phyloP scores from a whole-genome alignment of 2,797 vertebrate genomes.

The Aulostomus chinensis region DNA sequence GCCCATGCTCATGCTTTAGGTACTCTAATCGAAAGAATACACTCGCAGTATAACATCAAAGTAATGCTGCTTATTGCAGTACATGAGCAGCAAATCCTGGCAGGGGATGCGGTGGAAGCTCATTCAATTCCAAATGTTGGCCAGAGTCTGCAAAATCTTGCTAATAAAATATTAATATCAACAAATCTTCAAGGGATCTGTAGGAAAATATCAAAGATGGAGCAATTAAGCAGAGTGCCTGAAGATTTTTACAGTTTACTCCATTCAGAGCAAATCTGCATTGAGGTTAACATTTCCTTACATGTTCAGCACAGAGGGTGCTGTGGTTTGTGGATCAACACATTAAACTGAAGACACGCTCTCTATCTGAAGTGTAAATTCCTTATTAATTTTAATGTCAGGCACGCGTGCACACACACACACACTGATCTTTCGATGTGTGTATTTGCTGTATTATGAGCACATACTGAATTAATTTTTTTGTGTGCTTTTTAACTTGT shows the following conservation, averaged over 20 bases:
- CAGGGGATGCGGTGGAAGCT: slow-evolving; percentile 73
- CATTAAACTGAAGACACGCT: slow-evolving; percentile 53
- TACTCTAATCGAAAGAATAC: too few species aligned
- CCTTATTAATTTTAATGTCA: slow-evolving; percentile 60
- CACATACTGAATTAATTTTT: slow-evolving; percentile 33
- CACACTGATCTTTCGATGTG: slow-evolving; percentile 19
- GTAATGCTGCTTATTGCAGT: too few species aligned
- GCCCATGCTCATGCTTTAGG: background rate
- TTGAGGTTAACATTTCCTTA: slow-evolving; percentile 43
- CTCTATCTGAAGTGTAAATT: slow-evolving; percentile 65
- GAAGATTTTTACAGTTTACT: slow-evolving; percentile 65
- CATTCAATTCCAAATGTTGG: slow-evolving; percentile 83
- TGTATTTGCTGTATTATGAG: slow-evolving; percentile 12
- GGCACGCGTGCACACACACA: slow-evolving; percentile 26
- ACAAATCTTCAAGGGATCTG: slow-evolving; percentile 85
- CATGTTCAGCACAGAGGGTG: slow-evolving; percentile 55
- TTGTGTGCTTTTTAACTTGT: slow-evolving; percentile 48
- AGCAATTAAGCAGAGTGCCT: slow-evolving; percentile 82
- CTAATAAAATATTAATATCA: slow-evolving; percentile 83
- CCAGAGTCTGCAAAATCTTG: slow-evolving; percentile 69
- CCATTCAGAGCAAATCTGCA: slow-evolving; percentile 35
- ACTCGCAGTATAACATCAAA: background rate
- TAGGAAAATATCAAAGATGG: slow-evolving; percentile 81
- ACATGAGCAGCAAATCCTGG: slow-evolving; percentile 44
- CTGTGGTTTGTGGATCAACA: slow-evolving; percentile 57